Evolutionary conservation across 2,797 vertebrate species (phyloP), one percentile per base, ranked within the genome.

Genomic region (Babyrousa celebensis): DNA sequence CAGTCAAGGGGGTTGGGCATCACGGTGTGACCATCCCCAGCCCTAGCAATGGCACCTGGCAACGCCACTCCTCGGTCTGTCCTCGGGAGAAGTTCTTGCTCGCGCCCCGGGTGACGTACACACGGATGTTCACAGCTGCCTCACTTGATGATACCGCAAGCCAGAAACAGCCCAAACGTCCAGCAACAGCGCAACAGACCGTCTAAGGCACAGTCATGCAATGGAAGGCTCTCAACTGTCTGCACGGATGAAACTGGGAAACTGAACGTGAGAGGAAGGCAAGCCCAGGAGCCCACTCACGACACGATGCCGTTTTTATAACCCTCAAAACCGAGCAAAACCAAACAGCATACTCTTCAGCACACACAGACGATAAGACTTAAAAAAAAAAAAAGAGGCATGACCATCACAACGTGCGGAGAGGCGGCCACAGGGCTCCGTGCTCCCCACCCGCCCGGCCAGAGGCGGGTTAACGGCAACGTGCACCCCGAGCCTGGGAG

Each of bases 361-460:
- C 16, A 36, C 0, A 32, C 18, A 12, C 0, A 84, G 58, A 25
- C 10, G 15, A 36, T 72, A 48, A 48, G 67, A 90, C n/a, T n/a
- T n/a, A 0, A 20, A 63, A 86, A 77, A 21, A 52, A 9, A 36
- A 84, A 52, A 17, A 2, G 10, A 18, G 23, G 67, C 70, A 32
- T 5, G 52, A 17, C 27, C 27, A 11, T 8, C 48, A 32, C 11
- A 12, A 6, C n/a, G 5, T 12, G 20, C 48, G 27, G 27, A 27
- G 48, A 0, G 0, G 60, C 1, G 3, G 32, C 15, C 68, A 25
- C 0, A 0, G n/a, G 56, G 21, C 60, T 27, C 65, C 36, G 48
- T 2, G 27, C 48, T 17, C 52, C 23, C 48, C 2, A 2, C 89
- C 29, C 21, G 4, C n/a, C 72, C 21, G 25, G 29, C 25, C 60